Evolutionary conservation across 2,113 vertebrate species (phyloP).

Genomic region (Cyanoramphus novaezelandiae): DNA sequence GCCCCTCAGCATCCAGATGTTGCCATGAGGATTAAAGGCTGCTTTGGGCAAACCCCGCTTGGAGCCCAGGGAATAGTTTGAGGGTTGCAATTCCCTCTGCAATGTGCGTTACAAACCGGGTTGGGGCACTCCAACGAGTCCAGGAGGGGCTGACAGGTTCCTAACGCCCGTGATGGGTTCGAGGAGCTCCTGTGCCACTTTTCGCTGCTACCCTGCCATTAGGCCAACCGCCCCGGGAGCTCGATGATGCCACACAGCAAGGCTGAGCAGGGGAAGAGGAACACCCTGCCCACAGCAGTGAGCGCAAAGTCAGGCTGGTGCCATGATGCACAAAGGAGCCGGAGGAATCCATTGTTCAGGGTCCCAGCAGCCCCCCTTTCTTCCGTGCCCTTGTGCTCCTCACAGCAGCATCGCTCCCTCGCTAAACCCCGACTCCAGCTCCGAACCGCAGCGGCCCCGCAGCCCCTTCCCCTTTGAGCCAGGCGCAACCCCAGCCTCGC

Average conservation of each 20-base stretch:
- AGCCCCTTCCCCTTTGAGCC: neutral
- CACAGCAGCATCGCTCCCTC: neutral
- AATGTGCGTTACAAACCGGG: neutral
- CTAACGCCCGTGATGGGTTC: neutral
- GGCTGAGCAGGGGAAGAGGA: neutral
- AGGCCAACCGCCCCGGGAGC: neutral
- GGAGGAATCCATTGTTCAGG: neutral
- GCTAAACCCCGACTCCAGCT: neutral
- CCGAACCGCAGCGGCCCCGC: neutral
- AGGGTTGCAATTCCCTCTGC: neutral
- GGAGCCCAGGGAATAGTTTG: neutral
- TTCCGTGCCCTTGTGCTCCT: neutral
- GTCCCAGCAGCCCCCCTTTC: neutral
- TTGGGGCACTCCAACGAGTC: rapidly evolving
- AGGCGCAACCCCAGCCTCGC: neutral
- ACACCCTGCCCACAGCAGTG: neutral
- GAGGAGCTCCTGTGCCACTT: neutral
- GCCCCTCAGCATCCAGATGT: neutral
- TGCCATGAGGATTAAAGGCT: neutral
- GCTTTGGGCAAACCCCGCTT: neutral
- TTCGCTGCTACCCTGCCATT: neutral
- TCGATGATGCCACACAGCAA: neutral
- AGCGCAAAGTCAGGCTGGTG: neutral
- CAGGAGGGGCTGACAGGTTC: neutral
- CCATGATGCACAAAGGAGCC: neutral